Conservation (phyloP, 2,888 invertebrate genomes). For the Drosophila acutilabella region DNA sequence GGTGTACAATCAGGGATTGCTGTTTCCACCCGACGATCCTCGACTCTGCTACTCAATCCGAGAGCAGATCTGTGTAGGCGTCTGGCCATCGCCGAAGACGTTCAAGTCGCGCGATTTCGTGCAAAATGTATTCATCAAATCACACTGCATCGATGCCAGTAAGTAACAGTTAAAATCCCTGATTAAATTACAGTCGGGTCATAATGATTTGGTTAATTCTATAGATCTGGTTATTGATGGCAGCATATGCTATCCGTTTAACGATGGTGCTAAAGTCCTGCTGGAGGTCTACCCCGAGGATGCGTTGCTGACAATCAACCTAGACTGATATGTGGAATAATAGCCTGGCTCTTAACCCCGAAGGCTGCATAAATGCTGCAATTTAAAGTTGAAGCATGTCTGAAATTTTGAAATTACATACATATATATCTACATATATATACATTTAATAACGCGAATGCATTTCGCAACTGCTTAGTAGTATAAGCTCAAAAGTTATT, state of each 20-base stretch:
- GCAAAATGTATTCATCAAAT: conserved; percentile 90
- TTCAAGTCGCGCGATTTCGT: conserved; percentile 92
- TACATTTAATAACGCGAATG: conserved; percentile 59
- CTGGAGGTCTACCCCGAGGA: conserved; percentile 95
- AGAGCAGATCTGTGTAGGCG: conserved; percentile 95
- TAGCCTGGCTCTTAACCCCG: conserved; percentile 40
- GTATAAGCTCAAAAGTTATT: conserved; percentile 69
- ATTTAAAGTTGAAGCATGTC: conserved; percentile 45
- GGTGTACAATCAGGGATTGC: conserved; percentile 90
- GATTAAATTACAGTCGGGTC: no score
- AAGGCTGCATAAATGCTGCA: conserved; percentile 42
- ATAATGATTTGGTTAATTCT: background rate
- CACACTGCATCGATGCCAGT: conserved; percentile 95
- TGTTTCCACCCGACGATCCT: conserved; percentile 90
- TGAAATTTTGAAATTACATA: conserved; percentile 52
- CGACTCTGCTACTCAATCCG: conserved; percentile 96
- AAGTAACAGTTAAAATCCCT: conserved; percentile 55
- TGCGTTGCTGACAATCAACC: conserved; percentile 91
- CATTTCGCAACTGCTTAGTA: conserved; percentile 67
- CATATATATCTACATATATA: background rate
- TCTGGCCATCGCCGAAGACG: conserved; percentile 92
- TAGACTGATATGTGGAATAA: conserved; percentile 76
- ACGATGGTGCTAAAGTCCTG: conserved; percentile 95
- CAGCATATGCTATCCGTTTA: conserved; percentile 96
- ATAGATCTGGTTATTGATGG: conserved; percentile 96